These are phyloP conservation scores for Chrosomus eos DNA, from an alignment of 2,797 vertebrate genomes.

Conservation along the genomic window DNA sequence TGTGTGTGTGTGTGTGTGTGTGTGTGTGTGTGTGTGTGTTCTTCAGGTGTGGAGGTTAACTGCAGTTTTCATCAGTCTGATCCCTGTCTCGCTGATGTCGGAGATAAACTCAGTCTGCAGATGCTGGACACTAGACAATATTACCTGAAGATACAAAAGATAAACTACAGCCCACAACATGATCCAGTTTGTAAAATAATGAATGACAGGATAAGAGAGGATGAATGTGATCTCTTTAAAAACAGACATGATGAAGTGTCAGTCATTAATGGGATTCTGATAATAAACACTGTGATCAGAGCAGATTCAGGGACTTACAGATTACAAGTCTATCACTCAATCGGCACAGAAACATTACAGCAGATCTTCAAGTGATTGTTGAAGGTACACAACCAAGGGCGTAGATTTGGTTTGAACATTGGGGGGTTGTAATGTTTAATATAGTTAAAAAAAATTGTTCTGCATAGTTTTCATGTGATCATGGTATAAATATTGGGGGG, in stretches of 20 bases:
- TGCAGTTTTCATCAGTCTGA: not conserved
- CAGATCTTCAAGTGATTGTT: conserved; percentile 25
- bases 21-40: conserved; percentile 5
- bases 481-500: no score
- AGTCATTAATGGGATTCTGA: not conserved
- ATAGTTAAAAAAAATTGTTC: no score
- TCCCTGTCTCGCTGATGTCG: not conserved
- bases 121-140: rapidly evolving
- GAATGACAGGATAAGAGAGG: rapidly evolving
- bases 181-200: not conserved
- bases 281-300: not conserved
- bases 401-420: no score
- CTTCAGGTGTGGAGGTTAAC: rapidly evolving
- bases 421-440: no score
- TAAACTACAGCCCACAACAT: no score
- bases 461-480: no score
- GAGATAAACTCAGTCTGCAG: not conserved
- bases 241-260: not conserved
- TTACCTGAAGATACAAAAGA: rapidly evolving
- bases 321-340: rapidly evolving
- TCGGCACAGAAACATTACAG: rapidly evolving
- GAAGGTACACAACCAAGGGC: no score
- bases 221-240: not conserved
- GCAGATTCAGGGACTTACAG: not conserved
- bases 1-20: not conserved